A percentile compares a stretch with the other conserved stretches of the same genome.
Evolutionary conservation across 2,888 invertebrate species (phyloP).

Genomic region (Penaeus monodon): DNA sequence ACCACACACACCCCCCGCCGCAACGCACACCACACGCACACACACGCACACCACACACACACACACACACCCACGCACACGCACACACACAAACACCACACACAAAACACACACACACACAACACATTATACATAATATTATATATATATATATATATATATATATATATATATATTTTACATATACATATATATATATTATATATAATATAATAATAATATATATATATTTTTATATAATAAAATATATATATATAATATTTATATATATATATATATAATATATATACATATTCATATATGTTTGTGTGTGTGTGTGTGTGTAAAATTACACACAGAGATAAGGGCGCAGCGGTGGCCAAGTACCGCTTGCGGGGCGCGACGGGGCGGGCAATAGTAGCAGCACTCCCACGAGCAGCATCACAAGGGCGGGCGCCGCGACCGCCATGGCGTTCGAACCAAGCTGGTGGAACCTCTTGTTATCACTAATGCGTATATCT

Average conservation of each 20-base stretch:
- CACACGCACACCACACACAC: too few species aligned
- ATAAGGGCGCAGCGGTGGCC: background rate
- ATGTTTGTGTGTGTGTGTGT: background rate
- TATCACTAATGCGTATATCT: conserved; percentile 11
- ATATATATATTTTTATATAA: too few species aligned
- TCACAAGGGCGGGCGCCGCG: background rate
- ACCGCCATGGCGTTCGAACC: background rate
- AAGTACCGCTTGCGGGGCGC: too few species aligned
- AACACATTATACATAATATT: background rate
- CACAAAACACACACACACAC: too few species aligned
- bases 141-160: conserved; percentile 8
- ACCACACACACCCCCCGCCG: too few species aligned
- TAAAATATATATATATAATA: background rate
- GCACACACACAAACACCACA: too few species aligned
- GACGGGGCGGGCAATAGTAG: background rate
- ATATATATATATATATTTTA: conserved; percentile 7
- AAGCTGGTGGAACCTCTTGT: background rate
- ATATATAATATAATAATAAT: too few species aligned
- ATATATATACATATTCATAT: background rate
- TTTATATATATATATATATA: background rate
- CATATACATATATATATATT: too few species aligned
- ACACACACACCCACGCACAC: too few species aligned
- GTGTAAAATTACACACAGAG: background rate
- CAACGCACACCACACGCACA: too few species aligned
- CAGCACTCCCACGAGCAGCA: background rate